Evolutionary conservation across 2,797 vertebrate genomes (phyloP).

Genomic region (Sebastiscus tertius): DNA sequence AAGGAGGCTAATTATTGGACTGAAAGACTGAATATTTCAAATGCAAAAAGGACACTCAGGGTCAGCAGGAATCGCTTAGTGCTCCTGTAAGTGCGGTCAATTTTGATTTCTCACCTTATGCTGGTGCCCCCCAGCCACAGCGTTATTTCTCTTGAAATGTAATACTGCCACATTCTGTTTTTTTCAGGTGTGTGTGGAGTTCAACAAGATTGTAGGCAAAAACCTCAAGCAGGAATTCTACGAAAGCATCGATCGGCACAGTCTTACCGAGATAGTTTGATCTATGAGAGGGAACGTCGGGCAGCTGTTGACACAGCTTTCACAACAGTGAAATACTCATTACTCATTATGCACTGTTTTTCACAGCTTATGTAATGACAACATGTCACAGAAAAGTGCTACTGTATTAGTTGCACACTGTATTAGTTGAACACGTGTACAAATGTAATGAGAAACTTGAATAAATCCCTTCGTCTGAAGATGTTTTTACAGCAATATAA

Average conservation of each 20-base stretch:
- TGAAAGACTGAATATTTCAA: too few species aligned
- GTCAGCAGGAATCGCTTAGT: too few species aligned
- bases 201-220: background rate
- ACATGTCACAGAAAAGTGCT: background rate
- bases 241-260: background rate
- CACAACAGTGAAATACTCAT: background rate
- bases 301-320: background rate
- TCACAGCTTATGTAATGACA: background rate
- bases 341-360: background rate
- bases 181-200: background rate
- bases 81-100: too few species aligned
- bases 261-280: background rate
- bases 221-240: constrained; percentile 4
- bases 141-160: too few species aligned
- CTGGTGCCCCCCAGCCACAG: too few species aligned
- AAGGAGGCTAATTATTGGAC: too few species aligned
- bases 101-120: too few species aligned
- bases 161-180: background rate
- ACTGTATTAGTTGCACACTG: background rate
- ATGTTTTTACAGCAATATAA: too few species aligned
- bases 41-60: too few species aligned
- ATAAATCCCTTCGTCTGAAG: too few species aligned
- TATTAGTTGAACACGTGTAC: too few species aligned
- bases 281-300: constrained; percentile 3
- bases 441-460: too few species aligned